These are phyloP conservation scores for Spheniscus mendiculus DNA, from an alignment of 2,113 vertebrate species.

Conservation along the genomic window DNA sequence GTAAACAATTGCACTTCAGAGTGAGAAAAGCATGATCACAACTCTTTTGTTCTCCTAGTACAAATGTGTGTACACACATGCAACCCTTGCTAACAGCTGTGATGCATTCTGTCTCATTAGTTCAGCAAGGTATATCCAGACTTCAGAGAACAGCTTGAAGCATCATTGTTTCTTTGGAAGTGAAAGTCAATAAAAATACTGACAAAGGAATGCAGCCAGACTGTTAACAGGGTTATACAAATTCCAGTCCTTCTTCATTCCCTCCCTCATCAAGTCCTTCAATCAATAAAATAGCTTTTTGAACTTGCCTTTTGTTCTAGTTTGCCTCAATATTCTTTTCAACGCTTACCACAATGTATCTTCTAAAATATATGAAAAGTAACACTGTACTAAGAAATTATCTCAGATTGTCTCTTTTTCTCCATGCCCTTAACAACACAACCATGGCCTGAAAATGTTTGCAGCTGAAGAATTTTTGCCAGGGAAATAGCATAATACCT, in stretches of 20 bases:
- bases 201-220: slow-evolving; percentile 3
- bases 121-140: background rate
- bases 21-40: background rate
- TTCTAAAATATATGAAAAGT: background rate
- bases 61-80: background rate
- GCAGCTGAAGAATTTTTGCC: background rate
- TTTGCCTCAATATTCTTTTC: background rate
- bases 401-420: background rate
- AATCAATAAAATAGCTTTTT: background rate
- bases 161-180: slow-evolving; percentile 1
- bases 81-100: background rate
- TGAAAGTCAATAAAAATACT: slow-evolving; percentile 32
- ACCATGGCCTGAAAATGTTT: background rate
- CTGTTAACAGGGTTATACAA: background rate
- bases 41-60: background rate
- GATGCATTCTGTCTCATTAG: background rate
- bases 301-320: background rate
- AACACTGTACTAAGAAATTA: background rate
- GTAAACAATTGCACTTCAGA: background rate
- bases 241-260: slow-evolving; percentile 15
- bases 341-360: background rate
- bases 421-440: background rate
- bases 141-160: background rate
- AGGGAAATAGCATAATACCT: background rate
- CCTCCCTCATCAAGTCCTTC: background rate